These are phyloP conservation scores for Oenanthe melanoleuca DNA, from an alignment of 2,113 vertebrate genomes.

Conservation along the genomic window DNA sequence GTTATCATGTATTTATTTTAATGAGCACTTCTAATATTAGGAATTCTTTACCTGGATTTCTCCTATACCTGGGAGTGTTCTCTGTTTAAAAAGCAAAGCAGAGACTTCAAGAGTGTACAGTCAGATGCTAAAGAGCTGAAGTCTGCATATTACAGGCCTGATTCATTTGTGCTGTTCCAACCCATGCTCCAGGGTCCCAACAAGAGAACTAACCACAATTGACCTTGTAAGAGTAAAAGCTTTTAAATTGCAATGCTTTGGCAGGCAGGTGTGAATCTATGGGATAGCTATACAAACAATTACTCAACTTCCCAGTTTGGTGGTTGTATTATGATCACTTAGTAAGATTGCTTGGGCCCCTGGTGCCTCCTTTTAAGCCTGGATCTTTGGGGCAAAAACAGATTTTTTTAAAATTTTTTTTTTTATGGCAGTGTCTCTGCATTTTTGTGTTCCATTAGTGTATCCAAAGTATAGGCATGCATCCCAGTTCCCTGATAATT, in stretches of 20 bases:
- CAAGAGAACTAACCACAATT: not conserved
- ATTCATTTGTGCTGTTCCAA: conserved; percentile 42
- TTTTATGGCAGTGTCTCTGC: not conserved
- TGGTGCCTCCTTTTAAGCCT: not conserved
- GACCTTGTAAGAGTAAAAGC: conserved; percentile 33
- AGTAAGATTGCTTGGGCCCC: not conserved
- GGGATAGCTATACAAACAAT: conserved; percentile 4
- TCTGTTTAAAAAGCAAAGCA: not conserved
- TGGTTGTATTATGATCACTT: not conserved
- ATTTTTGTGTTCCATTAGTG: not conserved
- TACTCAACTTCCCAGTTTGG: conserved; percentile 3
- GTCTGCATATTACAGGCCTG: conserved; percentile 17
- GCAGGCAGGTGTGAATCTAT: not conserved
- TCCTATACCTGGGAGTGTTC: not conserved
- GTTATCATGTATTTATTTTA: not conserved
- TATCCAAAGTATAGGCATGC: not conserved
- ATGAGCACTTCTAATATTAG: not conserved
- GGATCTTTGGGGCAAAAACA: not conserved
- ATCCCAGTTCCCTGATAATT: not conserved
- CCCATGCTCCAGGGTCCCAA: conserved; percentile 26
- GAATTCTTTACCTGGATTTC: not conserved
- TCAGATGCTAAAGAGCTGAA: conserved; percentile 18
- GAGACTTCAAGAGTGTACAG: not conserved
- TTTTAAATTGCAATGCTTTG: conserved; percentile 7
- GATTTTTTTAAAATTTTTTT: too few species aligned